Evolutionary conservation across 2,888 invertebrate species (phyloP).

Genomic region (Rambutsinella grinnellia): DNA sequence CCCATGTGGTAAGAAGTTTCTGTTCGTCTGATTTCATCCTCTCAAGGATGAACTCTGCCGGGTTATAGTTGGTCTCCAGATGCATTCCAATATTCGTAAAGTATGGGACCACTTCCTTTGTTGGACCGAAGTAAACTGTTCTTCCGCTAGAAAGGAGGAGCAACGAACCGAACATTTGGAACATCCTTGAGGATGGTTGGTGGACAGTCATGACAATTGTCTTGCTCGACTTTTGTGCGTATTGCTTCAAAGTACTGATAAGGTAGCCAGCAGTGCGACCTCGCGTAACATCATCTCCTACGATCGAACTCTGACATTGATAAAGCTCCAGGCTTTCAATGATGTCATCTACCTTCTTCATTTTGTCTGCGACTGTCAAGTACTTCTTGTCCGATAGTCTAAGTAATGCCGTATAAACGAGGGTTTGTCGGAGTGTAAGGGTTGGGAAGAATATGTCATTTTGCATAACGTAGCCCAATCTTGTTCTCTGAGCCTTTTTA

Average conservation of each 20-base stretch:
- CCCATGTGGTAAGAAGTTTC: conserved; percentile 28
- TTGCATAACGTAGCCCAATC: conserved; percentile 84
- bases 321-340: conserved; percentile 80
- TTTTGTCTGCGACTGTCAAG: conserved; percentile 77
- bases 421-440: conserved; percentile 81
- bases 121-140: conserved; percentile 82
- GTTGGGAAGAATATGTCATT: conserved; percentile 85
- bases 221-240: conserved; percentile 81
- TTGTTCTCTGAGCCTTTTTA: conserved; percentile 77
- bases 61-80: conserved; percentile 83
- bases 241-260: conserved; percentile 79
- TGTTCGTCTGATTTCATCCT: conserved; percentile 49
- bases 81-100: conserved; percentile 79
- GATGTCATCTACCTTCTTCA: conserved; percentile 82
- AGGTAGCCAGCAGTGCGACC: conserved; percentile 81
- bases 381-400: conserved; percentile 78
- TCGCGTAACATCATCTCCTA: conserved; percentile 80
- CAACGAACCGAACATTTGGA: conserved; percentile 84
- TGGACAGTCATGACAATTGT: conserved; percentile 84
- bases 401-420: conserved; percentile 76
- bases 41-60: conserved; percentile 80
- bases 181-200: conserved; percentile 87
- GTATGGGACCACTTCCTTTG: conserved; percentile 78
- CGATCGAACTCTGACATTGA: conserved; percentile 81
- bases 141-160: conserved; percentile 77